Conservation (phyloP, 2,113 vertebrate genomes). For the Saimiri boliviensis region DNA sequence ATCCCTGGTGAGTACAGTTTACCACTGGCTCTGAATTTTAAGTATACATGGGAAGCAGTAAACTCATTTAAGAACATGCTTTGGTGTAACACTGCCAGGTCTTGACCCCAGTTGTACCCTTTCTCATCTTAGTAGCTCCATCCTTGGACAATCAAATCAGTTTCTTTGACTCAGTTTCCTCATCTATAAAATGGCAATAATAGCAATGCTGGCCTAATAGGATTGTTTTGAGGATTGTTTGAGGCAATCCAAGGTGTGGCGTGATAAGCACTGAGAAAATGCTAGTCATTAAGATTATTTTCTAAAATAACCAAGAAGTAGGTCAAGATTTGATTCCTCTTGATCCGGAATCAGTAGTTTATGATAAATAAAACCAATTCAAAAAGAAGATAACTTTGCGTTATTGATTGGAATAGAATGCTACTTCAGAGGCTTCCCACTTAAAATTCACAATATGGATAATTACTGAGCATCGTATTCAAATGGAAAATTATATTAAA, state of each 20-base stretch:
- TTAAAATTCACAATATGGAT: neutral
- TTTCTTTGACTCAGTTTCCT: neutral
- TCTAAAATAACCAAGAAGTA: neutral
- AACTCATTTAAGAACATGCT: neutral
- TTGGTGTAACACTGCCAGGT: neutral
- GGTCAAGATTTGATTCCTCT: neutral
- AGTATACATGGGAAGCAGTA: neutral
- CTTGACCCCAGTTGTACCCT: neutral
- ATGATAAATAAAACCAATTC: neutral
- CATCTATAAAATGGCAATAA: neutral
- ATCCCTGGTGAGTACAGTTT: neutral
- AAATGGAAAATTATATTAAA: neutral
- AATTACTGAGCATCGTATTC: constrained; percentile 28
- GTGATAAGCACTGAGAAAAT: neutral
- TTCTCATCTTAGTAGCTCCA: neutral
- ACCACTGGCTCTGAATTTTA: neutral
- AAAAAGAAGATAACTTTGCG: neutral
- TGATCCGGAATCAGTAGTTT: neutral
- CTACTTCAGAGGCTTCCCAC: neutral
- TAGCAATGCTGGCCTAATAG: neutral
- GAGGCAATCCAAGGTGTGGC: neutral
- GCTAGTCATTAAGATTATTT: neutral
- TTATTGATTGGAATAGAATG: neutral
- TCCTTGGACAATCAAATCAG: neutral
- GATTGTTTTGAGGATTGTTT: neutral